Base-by-base conservation (phyloP, 2,113 vertebrate species). In the Festucalex cinctus region DNA sequence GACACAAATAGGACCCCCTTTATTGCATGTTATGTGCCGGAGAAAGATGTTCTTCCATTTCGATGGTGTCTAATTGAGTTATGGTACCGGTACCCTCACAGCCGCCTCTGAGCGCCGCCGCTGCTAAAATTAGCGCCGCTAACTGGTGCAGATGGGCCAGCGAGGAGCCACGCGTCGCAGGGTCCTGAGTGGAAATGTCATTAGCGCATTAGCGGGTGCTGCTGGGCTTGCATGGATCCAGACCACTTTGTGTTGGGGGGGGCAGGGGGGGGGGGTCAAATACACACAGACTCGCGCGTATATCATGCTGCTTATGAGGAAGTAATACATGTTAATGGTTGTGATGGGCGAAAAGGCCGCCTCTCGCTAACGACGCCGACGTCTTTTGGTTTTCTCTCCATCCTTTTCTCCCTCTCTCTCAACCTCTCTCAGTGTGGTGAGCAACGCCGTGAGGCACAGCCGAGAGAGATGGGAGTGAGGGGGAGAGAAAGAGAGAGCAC, bases 111-210 rank as follows among this genome's bases (percentile, higher is more conserved):
- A 77, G 12, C 6, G 6, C 19, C 6, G 58, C 61, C 60, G 60
- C 63, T 69, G 75, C 85, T 91, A 89, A 91, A 92, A 87, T 91
- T 91, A 92, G 88, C 78, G 76, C 66, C 14, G 73, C 78, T 88
- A 90, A 88, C 85, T 88, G 87, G 80, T 77, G 82, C 82, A 80
- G 84, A 88, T 77, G 82, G 79, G 61, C 70, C 77, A 63, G 78
- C 58, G 71, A 71, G 71, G 80, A 83, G 83, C 83, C 73, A 24
- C n/a, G 78, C 71, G 75, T 73, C 20, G 5, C 71, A 56, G 69
- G 73, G 75, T 46, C 71, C 73, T 69, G 75, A 68, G 66, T 81
- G 81, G 82, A 87, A 86, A 88, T 83, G 81, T 82, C 79, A 84
- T 90, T 85, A 87, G 58, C 75, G 66, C 76, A 82, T 88, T 84